phyloP scores from a whole-genome alignment of 2,888 invertebrate species.

The Cabera pusaria region DNA sequence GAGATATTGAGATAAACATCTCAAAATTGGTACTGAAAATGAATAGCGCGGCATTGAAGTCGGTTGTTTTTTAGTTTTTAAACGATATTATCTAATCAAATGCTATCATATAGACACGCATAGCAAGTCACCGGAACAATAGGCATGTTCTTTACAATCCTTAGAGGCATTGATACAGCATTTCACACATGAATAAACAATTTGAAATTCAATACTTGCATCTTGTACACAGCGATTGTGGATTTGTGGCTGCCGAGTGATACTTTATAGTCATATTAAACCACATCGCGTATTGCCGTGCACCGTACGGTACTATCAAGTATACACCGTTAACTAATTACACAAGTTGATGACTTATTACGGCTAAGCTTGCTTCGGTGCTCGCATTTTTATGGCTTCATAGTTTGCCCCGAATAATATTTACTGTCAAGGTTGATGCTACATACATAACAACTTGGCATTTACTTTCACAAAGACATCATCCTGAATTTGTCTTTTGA shows the following conservation, averaged over 20 bases:
- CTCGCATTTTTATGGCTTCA: constrained; percentile 16
- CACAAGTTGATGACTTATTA: constrained; percentile 46
- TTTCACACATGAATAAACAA: constrained; percentile 14
- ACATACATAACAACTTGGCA: no score
- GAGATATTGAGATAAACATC: no score
- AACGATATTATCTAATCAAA: no score
- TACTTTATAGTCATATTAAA: constrained; percentile 32
- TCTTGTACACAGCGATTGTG: constrained; percentile 16
- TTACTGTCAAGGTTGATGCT: constrained; percentile 3
- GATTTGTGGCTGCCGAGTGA: constrained; percentile 30
- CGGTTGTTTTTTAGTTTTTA: no score
- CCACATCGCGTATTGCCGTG: constrained; percentile 31
- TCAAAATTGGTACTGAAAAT: no score
- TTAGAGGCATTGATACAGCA: constrained; percentile 5
- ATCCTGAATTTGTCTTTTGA: no score
- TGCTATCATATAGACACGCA: no score
- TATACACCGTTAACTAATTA: constrained; percentile 74
- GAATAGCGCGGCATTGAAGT: no score
- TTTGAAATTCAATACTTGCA: constrained; percentile 18
- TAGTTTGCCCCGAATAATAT: constrained; percentile 3
- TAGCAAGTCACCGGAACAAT: no score
- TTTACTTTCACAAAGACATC: no score
- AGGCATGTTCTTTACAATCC: constrained; percentile 8
- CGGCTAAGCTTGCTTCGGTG: constrained; percentile 7
- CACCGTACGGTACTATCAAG: constrained; percentile 59